Percentiles rank a stretch among this genome's conserved stretches.
Conservation (phyloP, 2,888 invertebrate genomes). For the Anarsia innoxiella region DNA sequence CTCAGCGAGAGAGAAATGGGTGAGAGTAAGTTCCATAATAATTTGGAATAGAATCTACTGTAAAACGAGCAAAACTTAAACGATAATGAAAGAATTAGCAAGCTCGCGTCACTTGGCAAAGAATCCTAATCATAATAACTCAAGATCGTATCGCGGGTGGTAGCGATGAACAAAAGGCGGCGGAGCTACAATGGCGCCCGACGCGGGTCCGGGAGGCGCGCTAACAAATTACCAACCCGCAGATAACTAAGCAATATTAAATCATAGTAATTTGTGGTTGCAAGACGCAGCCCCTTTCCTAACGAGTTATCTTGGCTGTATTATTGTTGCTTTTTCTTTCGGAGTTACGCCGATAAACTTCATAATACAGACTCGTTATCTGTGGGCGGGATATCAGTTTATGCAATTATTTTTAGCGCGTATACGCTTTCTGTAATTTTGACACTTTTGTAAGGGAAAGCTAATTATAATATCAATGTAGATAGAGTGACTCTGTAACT, state of each 20-base stretch:
- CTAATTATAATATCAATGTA: too few relatives aligned
- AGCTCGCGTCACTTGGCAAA: slow-evolving; percentile 67
- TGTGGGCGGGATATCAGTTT: too few relatives aligned
- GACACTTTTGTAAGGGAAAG: too few relatives aligned
- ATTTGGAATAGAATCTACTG: too few relatives aligned
- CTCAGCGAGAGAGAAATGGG: slow-evolving; percentile 3
- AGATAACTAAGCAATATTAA: slow-evolving; percentile 76
- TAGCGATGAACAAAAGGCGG: slow-evolving; percentile 72
- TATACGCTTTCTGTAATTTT: too few relatives aligned
- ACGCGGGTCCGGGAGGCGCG: slow-evolving; percentile 55
- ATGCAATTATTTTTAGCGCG: too few relatives aligned
- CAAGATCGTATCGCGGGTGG: slow-evolving; percentile 68
- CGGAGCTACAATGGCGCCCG: slow-evolving; percentile 67
- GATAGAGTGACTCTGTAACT: too few relatives aligned
- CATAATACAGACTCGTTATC: slow-evolving; percentile 13
- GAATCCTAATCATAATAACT: slow-evolving; percentile 75
- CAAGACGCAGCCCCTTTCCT: slow-evolving; percentile 57
- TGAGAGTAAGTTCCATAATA: too few relatives aligned
- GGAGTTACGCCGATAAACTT: slow-evolving; percentile 30
- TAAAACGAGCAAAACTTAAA: slow-evolving; percentile 49
- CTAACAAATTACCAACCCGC: slow-evolving; percentile 71
- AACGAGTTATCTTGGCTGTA: slow-evolving; percentile 50
- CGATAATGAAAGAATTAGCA: slow-evolving; percentile 67
- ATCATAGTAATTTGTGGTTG: slow-evolving; percentile 74
- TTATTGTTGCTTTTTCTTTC: slow-evolving; percentile 39